phyloP scores from a whole-genome alignment of 1,140 invertebrate species.

The Heliconius eleuchia region DNA sequence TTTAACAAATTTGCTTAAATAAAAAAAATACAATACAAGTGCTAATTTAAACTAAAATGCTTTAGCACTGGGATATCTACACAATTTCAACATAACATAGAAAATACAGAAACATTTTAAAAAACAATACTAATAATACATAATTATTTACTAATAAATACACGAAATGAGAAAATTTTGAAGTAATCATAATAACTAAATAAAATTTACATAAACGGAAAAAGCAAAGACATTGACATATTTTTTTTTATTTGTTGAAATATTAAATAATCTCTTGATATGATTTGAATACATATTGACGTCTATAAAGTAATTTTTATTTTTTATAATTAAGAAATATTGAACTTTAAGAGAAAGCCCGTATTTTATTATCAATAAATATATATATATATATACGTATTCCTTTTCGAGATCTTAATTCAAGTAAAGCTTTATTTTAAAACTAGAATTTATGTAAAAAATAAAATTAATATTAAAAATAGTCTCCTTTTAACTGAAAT shows the following conservation, averaged over 20 bases:
- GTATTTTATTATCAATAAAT: not conserved
- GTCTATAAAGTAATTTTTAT: no score
- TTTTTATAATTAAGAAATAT: no score
- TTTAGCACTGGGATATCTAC: not conserved
- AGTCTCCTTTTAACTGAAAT: not conserved
- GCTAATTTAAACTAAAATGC: not conserved
- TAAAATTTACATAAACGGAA: no score
- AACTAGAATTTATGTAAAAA: not conserved
- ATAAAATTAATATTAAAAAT: not conserved
- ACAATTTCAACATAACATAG: not conserved
- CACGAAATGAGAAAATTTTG: no score
- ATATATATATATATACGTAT: not conserved
- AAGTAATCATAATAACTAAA: no score
- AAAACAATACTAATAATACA: not conserved
- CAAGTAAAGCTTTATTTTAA: constrained; percentile 1
- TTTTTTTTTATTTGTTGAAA: no score
- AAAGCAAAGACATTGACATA: no score
- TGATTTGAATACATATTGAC: no score
- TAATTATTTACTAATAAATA: no score
- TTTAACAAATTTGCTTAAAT: not conserved
- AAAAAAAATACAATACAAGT: not conserved
- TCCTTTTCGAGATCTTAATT: not conserved
- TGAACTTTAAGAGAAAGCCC: no score
- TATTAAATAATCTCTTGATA: no score
- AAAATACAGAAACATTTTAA: not conserved